Base-by-base conservation (phyloP, 2,113 vertebrate species). In the Syngnathus scovelli region DNA sequence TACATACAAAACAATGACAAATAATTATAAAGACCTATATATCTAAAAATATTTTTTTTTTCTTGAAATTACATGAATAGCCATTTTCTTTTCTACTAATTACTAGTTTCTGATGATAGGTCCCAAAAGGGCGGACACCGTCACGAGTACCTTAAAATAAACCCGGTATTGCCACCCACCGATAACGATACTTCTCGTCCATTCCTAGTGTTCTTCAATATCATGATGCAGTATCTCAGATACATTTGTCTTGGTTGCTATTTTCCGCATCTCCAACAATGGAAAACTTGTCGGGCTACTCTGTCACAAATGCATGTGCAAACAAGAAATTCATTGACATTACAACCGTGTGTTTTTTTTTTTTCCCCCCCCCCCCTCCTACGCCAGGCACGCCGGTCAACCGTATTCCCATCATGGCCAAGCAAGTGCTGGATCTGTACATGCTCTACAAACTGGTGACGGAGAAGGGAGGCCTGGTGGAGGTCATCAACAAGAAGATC, bases 401-500 rank as follows among this genome's bases (percentile, higher is more conserved):
- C 82, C 90, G 96, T 37, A 99, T 99, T 72, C 96, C 96, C 78
- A 98, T 99, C 88, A 99, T 99, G 96, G 96, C 96, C 69, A 99
- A 99, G 89, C 96, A 99, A 89, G 94, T 95, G 69, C 89, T 99
- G 80, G 96, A 98, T 73, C 93, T 98, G 61, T 97, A 96, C 76
- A 95, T 94, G 94, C 93, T 98, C 1, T 99, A 98, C 72, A 98
- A 98, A 81, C 92, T 98, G 86, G 96, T 98, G 85, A 99, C 96
- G 0, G 96, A 98, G 76, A 99, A 99, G 60, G 96, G 96, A 0
- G 96, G 96, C 10, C 90, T 99, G 78, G 96, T 98, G 81, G 96
- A 98, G 81, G 95, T 98, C 56, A 98, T 98, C 91, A 98, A 98
- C 87, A 98, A 96, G 90, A 99, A 99, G 83, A 98, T 99, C 84